phyloP scores from a whole-genome alignment of 2,888 invertebrate genomes.

The Epistrophe grossulariae region DNA sequence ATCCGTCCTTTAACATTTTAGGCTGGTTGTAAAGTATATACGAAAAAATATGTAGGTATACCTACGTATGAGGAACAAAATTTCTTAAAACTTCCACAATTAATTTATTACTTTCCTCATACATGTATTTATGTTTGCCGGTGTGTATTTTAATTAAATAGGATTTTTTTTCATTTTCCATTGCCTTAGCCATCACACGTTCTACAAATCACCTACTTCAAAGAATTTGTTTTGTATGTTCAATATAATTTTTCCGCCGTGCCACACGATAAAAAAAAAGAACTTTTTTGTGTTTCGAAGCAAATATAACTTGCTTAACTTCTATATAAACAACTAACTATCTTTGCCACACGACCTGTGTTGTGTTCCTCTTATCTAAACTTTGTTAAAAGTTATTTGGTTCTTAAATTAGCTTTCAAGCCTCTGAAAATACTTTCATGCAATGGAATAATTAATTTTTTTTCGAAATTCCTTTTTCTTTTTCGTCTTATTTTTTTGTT shows the following conservation, averaged over 20 bases:
- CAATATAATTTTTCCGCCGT: background rate
- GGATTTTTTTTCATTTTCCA: background rate
- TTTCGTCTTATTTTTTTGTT: slow-evolving; percentile 4
- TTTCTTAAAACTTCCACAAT: no score
- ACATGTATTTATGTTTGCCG: background rate
- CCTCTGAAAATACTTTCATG: slow-evolving; percentile 27
- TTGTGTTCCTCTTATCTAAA: background rate
- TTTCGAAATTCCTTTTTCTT: slow-evolving; percentile 21
- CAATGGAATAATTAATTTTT: slow-evolving; percentile 54
- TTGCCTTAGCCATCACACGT: background rate
- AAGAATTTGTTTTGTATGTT: background rate
- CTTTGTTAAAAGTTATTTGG: background rate
- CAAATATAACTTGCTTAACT: background rate
- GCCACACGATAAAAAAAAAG: background rate
- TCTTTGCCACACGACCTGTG: background rate
- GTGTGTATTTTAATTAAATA: background rate
- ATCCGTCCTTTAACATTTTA: no score
- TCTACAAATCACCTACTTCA: background rate
- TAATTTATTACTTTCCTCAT: no score
- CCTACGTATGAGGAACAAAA: no score
- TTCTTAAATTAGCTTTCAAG: slow-evolving; percentile 38
- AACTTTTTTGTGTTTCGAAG: slow-evolving; percentile 1
- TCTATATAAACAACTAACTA: slow-evolving; percentile 17
- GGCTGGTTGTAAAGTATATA: no score
- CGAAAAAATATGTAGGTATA: background rate